These are phyloP conservation scores for Riparia riparia DNA, from an alignment of 2,113 vertebrate genomes.

Conservation along the genomic window DNA sequence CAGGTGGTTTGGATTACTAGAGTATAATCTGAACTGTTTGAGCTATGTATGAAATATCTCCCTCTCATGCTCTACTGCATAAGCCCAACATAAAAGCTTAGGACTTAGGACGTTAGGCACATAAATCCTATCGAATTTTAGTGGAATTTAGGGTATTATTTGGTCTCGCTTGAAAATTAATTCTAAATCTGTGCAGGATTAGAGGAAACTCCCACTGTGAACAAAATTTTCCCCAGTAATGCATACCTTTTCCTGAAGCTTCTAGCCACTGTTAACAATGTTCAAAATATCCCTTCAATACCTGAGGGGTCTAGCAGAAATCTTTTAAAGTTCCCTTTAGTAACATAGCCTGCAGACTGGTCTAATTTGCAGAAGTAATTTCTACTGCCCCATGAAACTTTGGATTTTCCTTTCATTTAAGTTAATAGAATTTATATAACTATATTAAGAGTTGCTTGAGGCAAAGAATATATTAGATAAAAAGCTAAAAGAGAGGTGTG, in stretches of 20 bases:
- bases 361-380: constrained; percentile 50
- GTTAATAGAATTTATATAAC: constrained; percentile 47
- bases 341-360: background rate
- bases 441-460: constrained; percentile 41
- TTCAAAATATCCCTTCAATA: background rate
- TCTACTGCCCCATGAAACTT: constrained; percentile 12
- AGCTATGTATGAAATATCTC: constrained; percentile 21
- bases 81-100: constrained; percentile 37
- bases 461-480: constrained; percentile 22
- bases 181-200: constrained; percentile 36
- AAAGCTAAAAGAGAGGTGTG: background rate
- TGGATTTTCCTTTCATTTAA: constrained; percentile 49
- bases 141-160: constrained; percentile 43
- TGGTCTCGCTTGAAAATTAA: constrained; percentile 34
- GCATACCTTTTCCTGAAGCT: constrained; percentile 35
- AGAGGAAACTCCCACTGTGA: constrained; percentile 38
- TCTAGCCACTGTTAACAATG: background rate
- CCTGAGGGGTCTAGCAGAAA: background rate
- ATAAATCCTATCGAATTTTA: constrained; percentile 30
- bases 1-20: constrained; percentile 58
- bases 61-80: background rate
- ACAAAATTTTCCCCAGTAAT: constrained; percentile 4
- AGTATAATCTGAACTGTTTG: background rate
- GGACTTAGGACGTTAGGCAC: constrained; percentile 17
- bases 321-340: background rate